phyloP scores from a whole-genome alignment of 2,113 vertebrate genomes.

The Litocranius walleri region DNA sequence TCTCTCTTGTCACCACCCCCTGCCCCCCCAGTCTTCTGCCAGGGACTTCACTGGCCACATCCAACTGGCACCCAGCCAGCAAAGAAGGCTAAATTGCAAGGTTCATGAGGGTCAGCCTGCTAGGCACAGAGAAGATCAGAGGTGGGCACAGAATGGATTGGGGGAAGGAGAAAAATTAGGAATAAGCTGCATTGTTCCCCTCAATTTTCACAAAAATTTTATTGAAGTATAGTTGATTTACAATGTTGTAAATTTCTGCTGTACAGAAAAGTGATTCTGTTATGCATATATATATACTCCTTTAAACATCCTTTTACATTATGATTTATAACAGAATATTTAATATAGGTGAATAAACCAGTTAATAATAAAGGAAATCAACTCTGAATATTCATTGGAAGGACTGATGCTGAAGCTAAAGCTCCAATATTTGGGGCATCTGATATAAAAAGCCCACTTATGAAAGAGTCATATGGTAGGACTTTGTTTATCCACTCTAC shows the following conservation, averaged over 20 bases:
- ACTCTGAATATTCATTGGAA: neutral
- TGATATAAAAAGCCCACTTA: neutral
- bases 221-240: neutral
- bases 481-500: neutral
- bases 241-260: neutral
- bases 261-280: neutral
- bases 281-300: neutral
- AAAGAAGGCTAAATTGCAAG: neutral
- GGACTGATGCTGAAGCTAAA: neutral
- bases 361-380: neutral
- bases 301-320: neutral
- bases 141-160: neutral
- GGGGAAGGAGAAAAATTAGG: neutral
- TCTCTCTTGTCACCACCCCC: neutral
- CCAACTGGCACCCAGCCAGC: neutral
- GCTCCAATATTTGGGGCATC: neutral
- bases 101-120: accelerated
- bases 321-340: neutral
- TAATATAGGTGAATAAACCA: neutral
- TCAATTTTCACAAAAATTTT: neutral
- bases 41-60: neutral
- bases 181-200: neutral
- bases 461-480: neutral
- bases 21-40: neutral
- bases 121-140: neutral